Evolutionary conservation across 1,140 invertebrate species (phyloP).

Genomic region (Paraescarpia echinospica): DNA sequence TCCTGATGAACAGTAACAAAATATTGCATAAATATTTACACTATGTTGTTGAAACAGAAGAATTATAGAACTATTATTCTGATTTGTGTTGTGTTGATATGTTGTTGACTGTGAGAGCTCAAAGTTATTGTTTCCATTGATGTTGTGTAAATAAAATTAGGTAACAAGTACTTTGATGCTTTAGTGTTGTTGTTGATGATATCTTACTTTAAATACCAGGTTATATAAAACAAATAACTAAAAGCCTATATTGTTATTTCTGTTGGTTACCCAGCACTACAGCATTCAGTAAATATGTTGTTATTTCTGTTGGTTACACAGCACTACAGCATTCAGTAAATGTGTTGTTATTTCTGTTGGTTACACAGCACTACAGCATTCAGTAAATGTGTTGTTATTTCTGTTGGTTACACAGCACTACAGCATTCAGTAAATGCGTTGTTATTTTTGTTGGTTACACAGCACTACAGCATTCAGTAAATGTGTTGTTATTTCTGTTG

Average conservation of each 20-base stretch:
- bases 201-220: no score
- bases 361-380: background rate
- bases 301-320: background rate
- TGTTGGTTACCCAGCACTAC: no score
- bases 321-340: background rate
- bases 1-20: no score
- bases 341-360: conserved; percentile 11
- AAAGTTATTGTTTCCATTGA: no score
- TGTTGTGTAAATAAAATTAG: background rate
- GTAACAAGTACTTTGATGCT: background rate
- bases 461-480: background rate
- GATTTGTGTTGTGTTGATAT: no score
- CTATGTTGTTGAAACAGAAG: no score
- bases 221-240: background rate
- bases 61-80: no score
- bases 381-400: background rate
- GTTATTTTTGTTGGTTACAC: background rate
- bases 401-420: background rate
- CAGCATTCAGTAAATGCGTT: background rate
- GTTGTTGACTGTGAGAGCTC: no score
- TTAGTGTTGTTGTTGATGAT: background rate
- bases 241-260: background rate
- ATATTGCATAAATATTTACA: no score
- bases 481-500: conserved; percentile 14
- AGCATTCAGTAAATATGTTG: background rate